Evolutionary conservation across 2,888 invertebrate genomes (phyloP).

Genomic region (Patella caerulea): DNA sequence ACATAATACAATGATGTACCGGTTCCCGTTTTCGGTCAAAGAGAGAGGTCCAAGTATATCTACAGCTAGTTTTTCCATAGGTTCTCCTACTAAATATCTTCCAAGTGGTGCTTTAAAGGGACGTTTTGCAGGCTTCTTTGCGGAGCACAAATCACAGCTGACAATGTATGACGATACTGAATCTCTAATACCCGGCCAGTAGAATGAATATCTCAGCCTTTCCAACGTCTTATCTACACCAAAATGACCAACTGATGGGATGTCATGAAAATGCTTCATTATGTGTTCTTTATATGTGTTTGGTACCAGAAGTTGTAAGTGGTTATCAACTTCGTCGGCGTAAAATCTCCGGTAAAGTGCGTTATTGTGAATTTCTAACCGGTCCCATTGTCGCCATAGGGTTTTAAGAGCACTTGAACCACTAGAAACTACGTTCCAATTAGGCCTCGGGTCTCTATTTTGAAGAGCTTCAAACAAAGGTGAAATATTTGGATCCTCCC

Average conservation of each 20-base stretch:
- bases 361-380: neutral
- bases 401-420: neutral
- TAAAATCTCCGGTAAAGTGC: neutral
- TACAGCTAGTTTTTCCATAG: conserved; percentile 22
- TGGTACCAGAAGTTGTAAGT: conserved; percentile 16
- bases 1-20: conserved; percentile 16
- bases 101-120: conserved; percentile 11
- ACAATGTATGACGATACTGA: neutral
- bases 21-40: conserved; percentile 15
- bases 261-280: conserved; percentile 18
- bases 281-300: neutral
- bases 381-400: neutral
- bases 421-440: neutral
- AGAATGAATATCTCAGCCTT: conserved; percentile 15
- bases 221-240: conserved; percentile 16
- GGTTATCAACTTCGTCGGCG: neutral
- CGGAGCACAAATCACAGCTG: neutral
- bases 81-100: conserved; percentile 6
- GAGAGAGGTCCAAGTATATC: conserved; percentile 20
- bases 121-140: neutral
- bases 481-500: neutral
- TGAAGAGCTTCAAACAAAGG: no score
- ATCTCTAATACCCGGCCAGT: conserved; percentile 13
- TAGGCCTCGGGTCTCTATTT: neutral
- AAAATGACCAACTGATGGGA: conserved; percentile 21